Evolutionary conservation across 1,140 invertebrate genomes (phyloP), one percentile per base, ranked within the genome.

Genomic region (Dendrolimus punctatus): DNA sequence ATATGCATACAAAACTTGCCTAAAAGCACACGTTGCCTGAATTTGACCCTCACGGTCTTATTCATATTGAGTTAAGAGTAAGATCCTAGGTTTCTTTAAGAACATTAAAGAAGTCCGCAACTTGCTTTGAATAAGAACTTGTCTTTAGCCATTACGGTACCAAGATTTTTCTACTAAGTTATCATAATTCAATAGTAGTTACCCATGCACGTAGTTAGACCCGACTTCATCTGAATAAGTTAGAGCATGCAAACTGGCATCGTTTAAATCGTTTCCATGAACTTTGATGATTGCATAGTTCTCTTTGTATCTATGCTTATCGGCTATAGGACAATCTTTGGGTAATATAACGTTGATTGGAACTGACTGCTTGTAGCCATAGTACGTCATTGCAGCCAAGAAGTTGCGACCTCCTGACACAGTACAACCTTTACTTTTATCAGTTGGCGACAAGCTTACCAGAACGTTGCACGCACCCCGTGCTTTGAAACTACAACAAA

Each of bases 381-480:
- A 66, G 10, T 66, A 58, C 7, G 58, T 60, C 52, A 69, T 66
- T 3, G 66, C 66, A 8, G 6, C 40, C 6, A 69, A 46, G 41
- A 55, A 69, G 49, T 69, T 69, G 5, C 60, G 49, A 0, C 63
- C 58, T 4, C 66, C 66, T 3, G 66, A 58, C 6, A 68, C 46
- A 7, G 64, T 69, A 43, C 58, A 64, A 9, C 66, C 66, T 51
- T 58, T 66, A n/a, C 58, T 62, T 39, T 58, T 66, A n/a, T 69
- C 60, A n/a, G 58, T 53, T 9, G 51, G 38, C 9, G 61, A 41
- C 58, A 69, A 52, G 10, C 44, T 53, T 7, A 49, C 45, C 5
- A 69, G 10, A 7, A 66, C 54, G 44, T 69, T 69, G 40, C 60
- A 64, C 4, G 58, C 61, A 6, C 66, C 66, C 6, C 61, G 60